Evolutionary conservation across 2,888 invertebrate species (phyloP).

Genomic region (Deroplatys truncata): DNA sequence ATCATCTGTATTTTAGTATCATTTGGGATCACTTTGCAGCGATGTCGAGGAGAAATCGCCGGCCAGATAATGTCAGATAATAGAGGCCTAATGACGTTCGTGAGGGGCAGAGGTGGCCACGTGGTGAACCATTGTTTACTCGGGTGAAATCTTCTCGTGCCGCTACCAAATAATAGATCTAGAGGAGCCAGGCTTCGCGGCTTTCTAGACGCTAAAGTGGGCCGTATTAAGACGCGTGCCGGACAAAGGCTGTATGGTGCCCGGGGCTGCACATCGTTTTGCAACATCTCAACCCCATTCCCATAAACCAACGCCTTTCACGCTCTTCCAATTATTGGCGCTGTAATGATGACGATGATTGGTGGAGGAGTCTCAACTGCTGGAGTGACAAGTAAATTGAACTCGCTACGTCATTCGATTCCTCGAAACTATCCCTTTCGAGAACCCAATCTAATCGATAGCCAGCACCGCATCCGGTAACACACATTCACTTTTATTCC

Average conservation of each 20-base stretch:
- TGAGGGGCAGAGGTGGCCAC: background rate
- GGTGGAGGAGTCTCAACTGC: background rate
- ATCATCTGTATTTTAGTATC: background rate
- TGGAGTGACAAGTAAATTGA: background rate
- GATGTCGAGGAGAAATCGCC: background rate
- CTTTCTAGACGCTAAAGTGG: background rate
- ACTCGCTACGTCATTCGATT: background rate
- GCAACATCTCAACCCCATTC: background rate
- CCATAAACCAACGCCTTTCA: background rate
- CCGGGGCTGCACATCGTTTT: background rate
- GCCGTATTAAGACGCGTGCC: background rate
- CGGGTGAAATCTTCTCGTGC: background rate
- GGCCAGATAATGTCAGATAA: background rate
- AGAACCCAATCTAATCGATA: background rate
- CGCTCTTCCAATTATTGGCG: background rate
- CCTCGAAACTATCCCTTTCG: background rate
- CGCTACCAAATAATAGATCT: background rate
- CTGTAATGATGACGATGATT: background rate
- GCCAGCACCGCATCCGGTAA: background rate
- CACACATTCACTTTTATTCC: background rate
- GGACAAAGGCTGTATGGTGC: background rate
- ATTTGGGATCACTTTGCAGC: background rate
- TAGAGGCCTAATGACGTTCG: background rate
- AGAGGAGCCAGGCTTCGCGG: background rate
- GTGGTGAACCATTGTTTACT: background rate